Conservation (phyloP, 2,113 vertebrate species). For the Baryphthengus martii region DNA sequence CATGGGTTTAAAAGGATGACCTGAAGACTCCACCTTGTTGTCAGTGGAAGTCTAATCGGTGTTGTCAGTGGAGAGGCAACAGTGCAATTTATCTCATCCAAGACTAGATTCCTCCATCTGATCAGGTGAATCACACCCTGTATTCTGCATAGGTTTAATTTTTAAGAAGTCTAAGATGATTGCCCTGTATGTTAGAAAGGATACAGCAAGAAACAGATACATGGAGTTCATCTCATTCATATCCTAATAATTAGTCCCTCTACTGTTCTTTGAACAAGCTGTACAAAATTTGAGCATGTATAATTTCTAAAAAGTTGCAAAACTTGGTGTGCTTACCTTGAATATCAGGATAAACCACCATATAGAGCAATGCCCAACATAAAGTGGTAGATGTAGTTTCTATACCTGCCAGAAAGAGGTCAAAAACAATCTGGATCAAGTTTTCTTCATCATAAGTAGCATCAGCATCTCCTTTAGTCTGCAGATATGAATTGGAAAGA, state of each 20-base stretch:
- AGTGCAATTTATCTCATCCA: neutral
- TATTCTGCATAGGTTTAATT: neutral
- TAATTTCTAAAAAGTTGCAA: neutral
- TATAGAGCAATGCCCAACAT: conserved; percentile 67
- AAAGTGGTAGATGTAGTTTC: conserved; percentile 68
- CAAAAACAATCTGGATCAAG: conserved; percentile 31
- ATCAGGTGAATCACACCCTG: neutral
- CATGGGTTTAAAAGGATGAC: neutral
- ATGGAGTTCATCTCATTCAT: neutral
- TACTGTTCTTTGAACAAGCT: neutral
- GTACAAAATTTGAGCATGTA: neutral
- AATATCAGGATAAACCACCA: conserved; percentile 63
- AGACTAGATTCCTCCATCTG: neutral
- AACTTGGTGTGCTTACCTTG: conserved; percentile 43
- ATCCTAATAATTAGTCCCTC: neutral
- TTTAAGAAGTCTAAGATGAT: neutral
- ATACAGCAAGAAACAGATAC: neutral
- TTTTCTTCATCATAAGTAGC: conserved; percentile 65
- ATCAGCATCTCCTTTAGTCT: conserved; percentile 33
- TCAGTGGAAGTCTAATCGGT: neutral
- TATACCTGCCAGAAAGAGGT: conserved; percentile 70
- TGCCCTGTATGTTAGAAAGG: neutral
- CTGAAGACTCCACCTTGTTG: neutral
- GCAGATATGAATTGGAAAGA: neutral
- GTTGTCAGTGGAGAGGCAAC: neutral